Percentiles rank a stretch among this genome's conserved stretches.
Evolutionary conservation across 2,797 vertebrate genomes (phyloP).

Genomic region (Nothura maculosa): DNA sequence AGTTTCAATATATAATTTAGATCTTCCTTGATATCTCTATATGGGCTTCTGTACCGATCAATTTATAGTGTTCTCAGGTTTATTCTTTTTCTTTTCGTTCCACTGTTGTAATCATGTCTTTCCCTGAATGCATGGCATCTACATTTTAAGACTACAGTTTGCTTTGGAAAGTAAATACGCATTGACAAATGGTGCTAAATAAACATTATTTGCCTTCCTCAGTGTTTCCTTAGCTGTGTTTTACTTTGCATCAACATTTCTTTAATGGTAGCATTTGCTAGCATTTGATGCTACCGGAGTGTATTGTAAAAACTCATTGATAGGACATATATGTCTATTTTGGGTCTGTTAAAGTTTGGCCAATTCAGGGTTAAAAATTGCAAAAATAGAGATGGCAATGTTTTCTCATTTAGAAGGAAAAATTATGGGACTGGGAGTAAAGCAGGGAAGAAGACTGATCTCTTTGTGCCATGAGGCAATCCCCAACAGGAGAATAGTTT

Average conservation of each 20-base stretch:
- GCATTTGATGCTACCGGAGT: neutral
- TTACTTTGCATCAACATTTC: neutral
- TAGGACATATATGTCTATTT: fast-evolving
- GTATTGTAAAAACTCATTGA: neutral
- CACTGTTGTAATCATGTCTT: neutral
- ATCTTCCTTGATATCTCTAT: conserved; percentile 40
- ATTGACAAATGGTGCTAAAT: neutral
- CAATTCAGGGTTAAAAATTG: neutral
- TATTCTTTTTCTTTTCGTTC: conserved; percentile 2
- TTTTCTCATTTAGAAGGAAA: neutral
- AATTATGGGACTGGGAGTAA: neutral
- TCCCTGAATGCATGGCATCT: neutral
- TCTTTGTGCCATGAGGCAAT: neutral
- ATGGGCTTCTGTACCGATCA: neutral
- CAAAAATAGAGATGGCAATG: neutral
- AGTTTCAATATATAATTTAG: conserved; percentile 33
- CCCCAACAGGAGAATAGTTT: neutral
- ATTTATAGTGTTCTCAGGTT: neutral
- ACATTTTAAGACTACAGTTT: neutral
- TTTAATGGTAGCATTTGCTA: neutral
- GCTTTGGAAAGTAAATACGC: neutral
- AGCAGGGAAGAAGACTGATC: fast-evolving
- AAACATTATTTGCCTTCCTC: neutral
- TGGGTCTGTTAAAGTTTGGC: neutral
- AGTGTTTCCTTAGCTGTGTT: neutral